A percentile compares a stretch with the other conserved stretches of the same genome.
Evolutionary conservation across 2,113 vertebrate genomes (phyloP).

Genomic region (Ictidomys tridecemlineatus): DNA sequence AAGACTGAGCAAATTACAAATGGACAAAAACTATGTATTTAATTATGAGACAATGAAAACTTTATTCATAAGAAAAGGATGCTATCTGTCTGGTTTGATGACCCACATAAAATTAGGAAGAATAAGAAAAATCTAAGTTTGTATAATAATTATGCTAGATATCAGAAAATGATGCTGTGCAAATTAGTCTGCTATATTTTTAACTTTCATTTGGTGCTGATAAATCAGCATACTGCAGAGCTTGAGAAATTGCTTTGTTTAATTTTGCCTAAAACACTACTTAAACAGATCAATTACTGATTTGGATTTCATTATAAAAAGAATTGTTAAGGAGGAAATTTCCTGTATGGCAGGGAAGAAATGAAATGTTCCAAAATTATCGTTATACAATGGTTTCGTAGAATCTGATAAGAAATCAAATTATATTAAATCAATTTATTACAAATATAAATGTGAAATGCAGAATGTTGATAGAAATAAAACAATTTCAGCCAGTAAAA

Average conservation of each 20-base stretch:
- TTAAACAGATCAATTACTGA: conserved; percentile 69
- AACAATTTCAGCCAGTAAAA: conserved; percentile 18
- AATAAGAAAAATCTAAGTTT: conserved; percentile 13
- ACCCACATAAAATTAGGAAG: background rate
- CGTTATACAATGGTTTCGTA: conserved; percentile 22
- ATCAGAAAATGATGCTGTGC: conserved; percentile 16
- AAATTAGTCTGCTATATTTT: conserved; percentile 53
- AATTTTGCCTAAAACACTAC: conserved; percentile 69
- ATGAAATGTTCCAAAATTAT: conserved; percentile 29
- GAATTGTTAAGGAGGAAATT: conserved; percentile 44
- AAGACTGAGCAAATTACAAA: background rate
- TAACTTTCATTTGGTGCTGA: conserved; percentile 14
- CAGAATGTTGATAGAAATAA: background rate
- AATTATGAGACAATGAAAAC: conserved; percentile 18
- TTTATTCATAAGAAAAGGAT: background rate
- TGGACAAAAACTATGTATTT: background rate
- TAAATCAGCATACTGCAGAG: background rate
- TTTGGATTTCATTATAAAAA: conserved; percentile 68
- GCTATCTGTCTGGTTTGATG: background rate
- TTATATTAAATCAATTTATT: conserved; percentile 60
- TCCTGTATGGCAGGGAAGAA: conserved; percentile 12
- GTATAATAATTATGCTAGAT: background rate
- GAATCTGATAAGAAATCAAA: conserved; percentile 56
- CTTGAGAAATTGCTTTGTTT: conserved; percentile 38
- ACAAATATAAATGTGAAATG: conserved; percentile 43